Conservation (phyloP, 2,888 invertebrate genomes). For the Acleris emargana region DNA sequence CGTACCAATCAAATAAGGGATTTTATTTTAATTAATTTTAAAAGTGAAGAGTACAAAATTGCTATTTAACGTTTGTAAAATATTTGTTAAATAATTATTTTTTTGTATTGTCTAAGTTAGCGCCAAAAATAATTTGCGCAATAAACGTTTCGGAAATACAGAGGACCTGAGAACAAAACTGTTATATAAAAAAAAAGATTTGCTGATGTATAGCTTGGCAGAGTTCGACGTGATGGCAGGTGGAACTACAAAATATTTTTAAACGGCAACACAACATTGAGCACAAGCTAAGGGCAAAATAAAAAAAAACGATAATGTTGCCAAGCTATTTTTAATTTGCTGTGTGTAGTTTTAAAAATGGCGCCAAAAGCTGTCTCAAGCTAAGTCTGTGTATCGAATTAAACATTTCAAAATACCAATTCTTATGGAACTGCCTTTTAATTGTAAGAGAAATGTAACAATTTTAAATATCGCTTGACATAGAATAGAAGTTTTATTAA, state of each 20-base stretch:
- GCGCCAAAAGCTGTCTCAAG: not conserved
- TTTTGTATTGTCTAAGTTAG: not conserved
- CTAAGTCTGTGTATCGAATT: not conserved
- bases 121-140: no score
- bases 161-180: no score
- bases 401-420: slow-evolving; percentile 14
- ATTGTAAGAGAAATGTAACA: slow-evolving; percentile 24
- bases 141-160: no score
- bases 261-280: no score
- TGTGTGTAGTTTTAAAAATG: not conserved
- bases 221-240: no score
- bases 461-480: slow-evolving; percentile 34
- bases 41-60: slow-evolving; percentile 12
- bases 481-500: slow-evolving; percentile 34
- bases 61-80: not conserved
- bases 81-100: not conserved
- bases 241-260: no score
- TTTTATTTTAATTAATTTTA: not conserved
- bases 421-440: slow-evolving; percentile 37
- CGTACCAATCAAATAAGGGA: not conserved
- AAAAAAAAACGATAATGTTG: no score
- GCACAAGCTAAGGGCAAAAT: no score
- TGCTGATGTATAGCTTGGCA: no score
- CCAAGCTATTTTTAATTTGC: no score
- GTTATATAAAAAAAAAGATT: no score